phyloP scores from a whole-genome alignment of 2,888 invertebrate genomes.

The Lasioglossum pauxillum region DNA sequence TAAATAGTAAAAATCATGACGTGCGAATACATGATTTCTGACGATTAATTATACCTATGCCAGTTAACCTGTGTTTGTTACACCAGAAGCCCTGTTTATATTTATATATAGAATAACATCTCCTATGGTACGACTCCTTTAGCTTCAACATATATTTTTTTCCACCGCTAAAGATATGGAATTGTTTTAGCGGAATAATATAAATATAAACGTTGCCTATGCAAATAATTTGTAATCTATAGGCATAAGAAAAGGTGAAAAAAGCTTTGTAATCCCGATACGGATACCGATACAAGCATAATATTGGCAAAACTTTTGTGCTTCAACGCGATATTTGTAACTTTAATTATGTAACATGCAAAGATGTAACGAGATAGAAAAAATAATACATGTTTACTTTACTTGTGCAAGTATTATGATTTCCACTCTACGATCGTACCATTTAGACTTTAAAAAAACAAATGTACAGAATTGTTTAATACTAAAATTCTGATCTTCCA shows the following conservation, averaged over 20 bases:
- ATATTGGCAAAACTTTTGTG: not conserved
- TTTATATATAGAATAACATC: not conserved
- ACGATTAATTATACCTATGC: not conserved
- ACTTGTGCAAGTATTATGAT: not conserved
- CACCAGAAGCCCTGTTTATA: not conserved
- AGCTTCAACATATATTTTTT: not conserved
- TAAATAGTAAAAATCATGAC: not conserved
- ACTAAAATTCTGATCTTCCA: conserved; percentile 13
- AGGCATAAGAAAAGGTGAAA: not conserved
- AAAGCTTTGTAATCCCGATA: not conserved
- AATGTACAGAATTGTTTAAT: conserved; percentile 13
- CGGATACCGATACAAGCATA: not conserved
- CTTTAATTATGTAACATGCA: conserved; percentile 53
- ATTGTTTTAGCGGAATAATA: not conserved
- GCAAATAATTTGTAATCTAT: conserved; percentile 3
- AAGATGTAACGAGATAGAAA: conserved; percentile 14
- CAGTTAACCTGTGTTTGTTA: not conserved
- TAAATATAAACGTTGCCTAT: not conserved
- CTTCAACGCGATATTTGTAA: conserved; percentile 20
- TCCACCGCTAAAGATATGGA: not conserved
- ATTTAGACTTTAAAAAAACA: not conserved
- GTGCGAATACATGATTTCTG: not conserved
- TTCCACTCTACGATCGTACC: not conserved
- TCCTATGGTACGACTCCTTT: not conserved
- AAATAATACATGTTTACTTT: not conserved